Conservation (phyloP, 2,888 invertebrate genomes). For the Dasypolia templi region DNA sequence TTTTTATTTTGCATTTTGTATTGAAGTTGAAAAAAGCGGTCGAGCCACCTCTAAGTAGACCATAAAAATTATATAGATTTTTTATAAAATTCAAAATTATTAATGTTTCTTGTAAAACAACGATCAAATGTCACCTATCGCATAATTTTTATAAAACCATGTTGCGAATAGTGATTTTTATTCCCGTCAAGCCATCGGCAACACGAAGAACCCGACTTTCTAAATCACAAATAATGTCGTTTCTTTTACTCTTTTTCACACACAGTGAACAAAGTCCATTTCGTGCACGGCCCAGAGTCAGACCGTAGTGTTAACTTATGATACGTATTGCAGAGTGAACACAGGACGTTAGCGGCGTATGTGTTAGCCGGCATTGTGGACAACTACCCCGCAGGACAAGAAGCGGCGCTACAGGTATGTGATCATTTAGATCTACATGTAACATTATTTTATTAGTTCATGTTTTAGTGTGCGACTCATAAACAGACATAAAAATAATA, state of each 20-base stretch:
- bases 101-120: too few species aligned
- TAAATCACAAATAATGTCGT: background rate
- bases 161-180: background rate
- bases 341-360: constrained; percentile 98
- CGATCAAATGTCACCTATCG: background rate
- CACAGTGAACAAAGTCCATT: background rate
- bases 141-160: background rate
- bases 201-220: background rate
- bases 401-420: constrained; percentile 93
- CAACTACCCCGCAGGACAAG: constrained; percentile 96
- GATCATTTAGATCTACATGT: background rate
- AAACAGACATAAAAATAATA: background rate
- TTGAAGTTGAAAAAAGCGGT: background rate
- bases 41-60: background rate
- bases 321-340: constrained; percentile 91
- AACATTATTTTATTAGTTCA: background rate
- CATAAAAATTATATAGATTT: background rate
- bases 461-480: background rate
- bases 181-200: too few species aligned
- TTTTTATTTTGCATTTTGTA: background rate
- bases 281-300: background rate
- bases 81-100: background rate
- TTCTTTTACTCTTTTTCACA: background rate
- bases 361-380: constrained; percentile 98
- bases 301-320: background rate